Conservation (phyloP, 2,113 vertebrate genomes). For the Halcyon senegalensis region DNA sequence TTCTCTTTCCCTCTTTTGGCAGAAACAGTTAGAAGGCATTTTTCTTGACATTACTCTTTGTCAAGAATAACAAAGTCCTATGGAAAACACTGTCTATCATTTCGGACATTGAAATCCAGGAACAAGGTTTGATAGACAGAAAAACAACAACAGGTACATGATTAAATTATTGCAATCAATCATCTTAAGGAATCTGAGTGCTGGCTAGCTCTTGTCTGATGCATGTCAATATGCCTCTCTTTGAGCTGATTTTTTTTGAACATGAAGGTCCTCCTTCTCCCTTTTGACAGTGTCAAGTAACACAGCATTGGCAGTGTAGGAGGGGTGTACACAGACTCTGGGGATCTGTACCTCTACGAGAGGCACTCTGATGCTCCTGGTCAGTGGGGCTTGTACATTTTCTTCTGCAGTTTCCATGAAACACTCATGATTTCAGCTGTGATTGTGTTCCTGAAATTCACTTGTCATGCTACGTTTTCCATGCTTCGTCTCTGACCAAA, state of each 20-base stretch:
- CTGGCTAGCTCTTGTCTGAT: neutral
- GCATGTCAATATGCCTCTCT: neutral
- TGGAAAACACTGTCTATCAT: neutral
- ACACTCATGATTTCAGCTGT: neutral
- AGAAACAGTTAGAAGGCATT: neutral
- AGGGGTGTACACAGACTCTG: neutral
- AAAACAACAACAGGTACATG: neutral
- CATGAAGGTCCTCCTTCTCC: neutral
- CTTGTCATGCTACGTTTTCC: neutral
- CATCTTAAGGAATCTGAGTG: neutral
- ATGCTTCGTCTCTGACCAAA: constrained; percentile 8
- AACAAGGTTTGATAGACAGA: neutral
- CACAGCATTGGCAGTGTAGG: neutral
- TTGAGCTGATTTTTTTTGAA: neutral
- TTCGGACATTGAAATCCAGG: neutral
- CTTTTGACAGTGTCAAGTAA: neutral
- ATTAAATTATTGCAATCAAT: constrained; percentile 26
- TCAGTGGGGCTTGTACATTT: neutral
- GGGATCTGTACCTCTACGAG: neutral
- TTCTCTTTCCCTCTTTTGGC: neutral
- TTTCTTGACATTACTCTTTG: constrained; percentile 17
- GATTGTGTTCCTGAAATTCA: neutral
- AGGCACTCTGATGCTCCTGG: neutral
- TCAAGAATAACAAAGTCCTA: neutral
- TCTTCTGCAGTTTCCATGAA: neutral